Base-by-base conservation (phyloP, 2,797 vertebrate genomes). In the Myotis findleyi region DNA sequence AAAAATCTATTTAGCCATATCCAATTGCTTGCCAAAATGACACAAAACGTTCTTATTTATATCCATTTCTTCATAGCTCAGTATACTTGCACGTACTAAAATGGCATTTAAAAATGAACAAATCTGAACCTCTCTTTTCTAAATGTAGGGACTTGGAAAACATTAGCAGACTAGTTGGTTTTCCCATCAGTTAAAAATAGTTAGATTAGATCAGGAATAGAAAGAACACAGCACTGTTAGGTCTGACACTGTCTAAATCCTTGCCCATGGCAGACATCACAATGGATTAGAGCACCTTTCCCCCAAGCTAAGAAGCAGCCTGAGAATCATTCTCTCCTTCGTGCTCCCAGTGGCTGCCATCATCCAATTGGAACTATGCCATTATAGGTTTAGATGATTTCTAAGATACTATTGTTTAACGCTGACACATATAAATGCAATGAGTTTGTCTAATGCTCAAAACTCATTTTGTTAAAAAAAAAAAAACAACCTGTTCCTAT, bases 11-110 rank as follows among this genome's bases (percentile, higher is more conserved):
- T 97, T 95, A 95, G 87, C 49, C 5, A 14, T 82, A 79, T 82
- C 55, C 33, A 85, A 53, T 62, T 76, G 44, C 81, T 94, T 94
- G 89, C 80, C 71, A 80, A 96, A 71, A 93, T 94, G 76, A 71
- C 33, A 94, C 73, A 96, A 88, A 95, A 92, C 83, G 86, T 92
- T 87, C 87, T 82, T 92, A 93, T 96, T 97, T 96, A 96, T 95
- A 92, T 94, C 90, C 47, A 66, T n/a, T 72, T 94, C 33, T 96
- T 96, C 18, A 53, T 89, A 92, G 62, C 36, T 87, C 77, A 33
- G 51, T 92, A 97, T 91, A 94, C 92, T 80, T 92, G 11, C 27
- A 83, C 62, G 6, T 47, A 72, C 36, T 72, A 89, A 94, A 49
- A 95, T 83, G 59, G 5, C 87, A 88, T 93, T 94, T 92, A 68